Evolutionary conservation across 53 echinoderm and acorn worm species (phyloP).

Genomic region (Glandiceps talaboti): DNA sequence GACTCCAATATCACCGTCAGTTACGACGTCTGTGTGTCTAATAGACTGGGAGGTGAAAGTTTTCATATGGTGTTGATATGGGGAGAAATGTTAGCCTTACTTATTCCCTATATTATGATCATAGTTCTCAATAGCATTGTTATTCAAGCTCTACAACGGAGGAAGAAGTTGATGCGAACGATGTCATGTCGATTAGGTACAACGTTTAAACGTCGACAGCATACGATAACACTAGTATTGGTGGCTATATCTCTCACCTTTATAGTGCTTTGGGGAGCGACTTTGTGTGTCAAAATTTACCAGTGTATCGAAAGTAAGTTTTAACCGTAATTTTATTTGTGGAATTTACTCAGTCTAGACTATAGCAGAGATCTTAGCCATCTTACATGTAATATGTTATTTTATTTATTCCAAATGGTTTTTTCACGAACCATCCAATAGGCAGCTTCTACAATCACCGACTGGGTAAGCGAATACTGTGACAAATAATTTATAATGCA

Average conservation of each 20-base stretch:
- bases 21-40: background rate
- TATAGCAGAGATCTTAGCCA: too few species aligned
- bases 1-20: background rate
- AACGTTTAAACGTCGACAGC: background rate
- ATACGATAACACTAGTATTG: background rate
- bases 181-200: background rate
- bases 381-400: too few species aligned
- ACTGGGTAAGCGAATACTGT: too few species aligned
- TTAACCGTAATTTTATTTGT: too few species aligned
- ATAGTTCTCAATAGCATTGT: background rate
- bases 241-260: background rate
- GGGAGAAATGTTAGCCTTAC: background rate
- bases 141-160: background rate
- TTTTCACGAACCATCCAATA: too few species aligned
- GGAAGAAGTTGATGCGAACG: background rate
- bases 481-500: too few species aligned
- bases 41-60: background rate
- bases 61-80: background rate
- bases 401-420: too few species aligned
- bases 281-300: background rate
- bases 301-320: background rate
- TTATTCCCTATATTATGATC: background rate
- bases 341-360: too few species aligned
- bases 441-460: too few species aligned
- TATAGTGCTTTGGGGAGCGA: background rate